Evolutionary conservation across 2,113 vertebrate species (phyloP).

Genomic region (Carollia perspicillata): DNA sequence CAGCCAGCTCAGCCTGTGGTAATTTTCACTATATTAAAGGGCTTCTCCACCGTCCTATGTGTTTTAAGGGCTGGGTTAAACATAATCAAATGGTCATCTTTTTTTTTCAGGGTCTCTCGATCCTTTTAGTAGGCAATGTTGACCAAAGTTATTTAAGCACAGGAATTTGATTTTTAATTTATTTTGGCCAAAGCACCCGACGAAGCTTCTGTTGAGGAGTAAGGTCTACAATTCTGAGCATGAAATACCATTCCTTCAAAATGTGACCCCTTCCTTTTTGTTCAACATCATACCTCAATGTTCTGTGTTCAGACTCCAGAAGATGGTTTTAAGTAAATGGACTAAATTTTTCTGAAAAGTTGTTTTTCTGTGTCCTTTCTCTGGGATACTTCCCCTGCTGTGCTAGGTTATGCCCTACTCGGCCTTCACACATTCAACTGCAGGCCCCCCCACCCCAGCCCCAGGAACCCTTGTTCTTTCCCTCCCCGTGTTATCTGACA

Average conservation of each 20-base stretch:
- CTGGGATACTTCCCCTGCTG: background rate
- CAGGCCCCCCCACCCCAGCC: accelerated
- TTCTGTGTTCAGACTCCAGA: background rate
- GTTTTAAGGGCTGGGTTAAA: background rate
- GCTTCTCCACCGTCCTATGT: background rate
- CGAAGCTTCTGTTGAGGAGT: background rate
- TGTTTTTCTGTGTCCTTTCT: background rate
- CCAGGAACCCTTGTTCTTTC: background rate
- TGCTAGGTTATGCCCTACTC: accelerated
- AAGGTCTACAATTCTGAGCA: background rate
- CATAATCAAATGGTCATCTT: background rate
- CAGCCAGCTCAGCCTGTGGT: background rate
- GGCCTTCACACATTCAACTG: background rate
- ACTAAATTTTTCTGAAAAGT: background rate
- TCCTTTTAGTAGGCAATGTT: background rate
- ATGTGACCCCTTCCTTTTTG: background rate
- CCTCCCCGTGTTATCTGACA: background rate
- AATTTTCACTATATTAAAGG: background rate
- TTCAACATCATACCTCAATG: background rate
- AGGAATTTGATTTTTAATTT: too few species aligned
- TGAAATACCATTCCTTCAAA: background rate
- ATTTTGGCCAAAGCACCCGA: background rate
- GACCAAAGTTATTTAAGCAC: background rate
- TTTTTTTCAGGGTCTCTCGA: background rate
- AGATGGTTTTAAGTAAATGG: background rate